Percentiles rank a stretch among this genome's conserved stretches.
These are phyloP conservation scores for Agrotis ipsilon DNA, from an alignment of 2,888 invertebrate genomes.

Conservation along the genomic window DNA sequence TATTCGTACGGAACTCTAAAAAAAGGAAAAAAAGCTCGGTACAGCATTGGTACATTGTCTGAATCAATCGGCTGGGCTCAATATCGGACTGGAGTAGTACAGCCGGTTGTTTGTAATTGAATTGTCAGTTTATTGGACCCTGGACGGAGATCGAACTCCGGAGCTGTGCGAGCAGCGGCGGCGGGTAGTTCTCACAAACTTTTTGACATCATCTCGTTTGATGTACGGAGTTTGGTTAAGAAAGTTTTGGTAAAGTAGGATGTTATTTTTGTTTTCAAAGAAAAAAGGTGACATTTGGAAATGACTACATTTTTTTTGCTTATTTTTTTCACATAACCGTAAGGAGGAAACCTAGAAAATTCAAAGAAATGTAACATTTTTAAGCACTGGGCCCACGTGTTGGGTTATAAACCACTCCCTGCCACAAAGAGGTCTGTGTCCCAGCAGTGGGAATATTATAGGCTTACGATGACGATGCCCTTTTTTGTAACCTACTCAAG, in stretches of 20 bases:
- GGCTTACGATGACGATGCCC: too few species aligned
- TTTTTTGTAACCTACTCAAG: too few species aligned
- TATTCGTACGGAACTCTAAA: neutral
- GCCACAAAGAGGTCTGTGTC: too few species aligned
- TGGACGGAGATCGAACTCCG: conserved; percentile 61
- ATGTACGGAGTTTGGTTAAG: neutral
- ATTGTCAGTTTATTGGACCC: conserved; percentile 81
- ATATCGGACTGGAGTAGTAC: conserved; percentile 68
- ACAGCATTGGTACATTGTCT: conserved; percentile 59
- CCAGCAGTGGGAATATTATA: too few species aligned
- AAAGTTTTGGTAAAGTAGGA: neutral
- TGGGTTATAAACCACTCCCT: too few species aligned
- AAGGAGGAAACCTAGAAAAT: too few species aligned
- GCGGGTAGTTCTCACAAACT: conserved; percentile 24
- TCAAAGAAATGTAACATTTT: too few species aligned
- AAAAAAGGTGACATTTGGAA: neutral
- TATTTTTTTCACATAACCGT: too few species aligned
- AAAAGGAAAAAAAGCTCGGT: conserved; percentile 44
- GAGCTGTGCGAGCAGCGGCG: conserved; percentile 43
- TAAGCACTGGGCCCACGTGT: too few species aligned
- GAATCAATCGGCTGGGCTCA: conserved; percentile 69
- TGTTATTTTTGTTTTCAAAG: neutral
- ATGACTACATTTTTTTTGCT: neutral
- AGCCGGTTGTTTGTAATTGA: conserved; percentile 78
- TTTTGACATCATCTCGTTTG: conserved; percentile 16